Percentiles rank a stretch among this genome's conserved stretches.
Evolutionary conservation across 2,113 vertebrate genomes (phyloP).

Genomic region (Pan paniscus): DNA sequence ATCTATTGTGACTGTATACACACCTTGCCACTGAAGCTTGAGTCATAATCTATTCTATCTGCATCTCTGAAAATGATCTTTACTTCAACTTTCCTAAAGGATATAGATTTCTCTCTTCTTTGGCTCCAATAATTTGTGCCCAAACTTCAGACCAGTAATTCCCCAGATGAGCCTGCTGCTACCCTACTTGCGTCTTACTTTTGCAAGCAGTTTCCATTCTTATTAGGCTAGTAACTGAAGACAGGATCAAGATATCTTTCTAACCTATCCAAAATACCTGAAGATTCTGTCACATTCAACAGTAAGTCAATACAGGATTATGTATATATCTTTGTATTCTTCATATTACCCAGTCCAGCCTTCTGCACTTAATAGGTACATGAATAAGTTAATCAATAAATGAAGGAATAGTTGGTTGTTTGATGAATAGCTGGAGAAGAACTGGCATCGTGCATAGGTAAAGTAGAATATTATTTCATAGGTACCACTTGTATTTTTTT

Average conservation of each 20-base stretch:
- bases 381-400: slow-evolving; percentile 9
- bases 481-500: neutral
- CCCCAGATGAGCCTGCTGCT: neutral
- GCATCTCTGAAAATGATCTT: neutral
- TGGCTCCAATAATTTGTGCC: neutral
- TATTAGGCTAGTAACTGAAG: neutral
- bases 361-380: neutral
- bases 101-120: neutral
- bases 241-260: neutral
- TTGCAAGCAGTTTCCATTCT: neutral
- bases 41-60: neutral
- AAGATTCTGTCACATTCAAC: neutral
- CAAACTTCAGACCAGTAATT: neutral
- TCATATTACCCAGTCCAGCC: neutral
- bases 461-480: neutral
- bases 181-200: neutral
- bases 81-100: neutral
- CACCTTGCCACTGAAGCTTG: neutral
- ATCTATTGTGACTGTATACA: neutral
- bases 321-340: neutral
- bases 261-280: neutral
- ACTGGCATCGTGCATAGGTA: neutral
- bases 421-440: neutral
- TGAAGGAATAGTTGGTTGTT: neutral
- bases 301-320: neutral